Evolutionary conservation across 2,888 invertebrate genomes (phyloP), one percentile per base, ranked within the genome.

Genomic region (Leptinotarsa tumamoca): DNA sequence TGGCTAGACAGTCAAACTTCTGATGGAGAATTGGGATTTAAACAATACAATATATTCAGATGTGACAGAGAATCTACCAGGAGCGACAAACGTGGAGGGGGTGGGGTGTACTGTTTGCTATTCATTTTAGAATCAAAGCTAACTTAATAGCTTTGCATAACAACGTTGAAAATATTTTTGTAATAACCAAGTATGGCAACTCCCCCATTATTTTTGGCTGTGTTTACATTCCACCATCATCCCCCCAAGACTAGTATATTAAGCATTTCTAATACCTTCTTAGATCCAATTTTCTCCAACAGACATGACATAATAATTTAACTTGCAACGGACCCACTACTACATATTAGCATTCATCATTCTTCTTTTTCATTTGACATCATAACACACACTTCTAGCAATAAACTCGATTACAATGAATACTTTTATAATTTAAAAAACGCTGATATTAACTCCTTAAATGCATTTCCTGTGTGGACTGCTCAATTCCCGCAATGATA

Each of bases 181-280:
- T 68, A 17, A 51, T 52, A 21, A 68, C 68, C 21, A 27, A 68
- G 27, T 68, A 15, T 51, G 51, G 68, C 5, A 68, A 67, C 17
- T n/a, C 67, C 67, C 13, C 67, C 5, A 67, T 67, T 50, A 67
- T 67, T 67, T 50, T 67, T 67, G 67, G 67, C 51, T 67, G 50
- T 67, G 50, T 50, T 67, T 67, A 67, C 50, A 67, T 67, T 50
- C 67, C 67, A 67, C 67, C 67, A 67, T 67, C 67, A 18, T 67
- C 49, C 50, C 67, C 67, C 67, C 67, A 49, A 50, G 67, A 51
- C 50, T n/a, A 50, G 50, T 67, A 67, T 67, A 67, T 67, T 67
- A 67, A 18, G 17, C 49, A 67, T 18, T 67, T 23, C 23, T 23
- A 68, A 68, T 52, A 23, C 68, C 68, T 68, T 68, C 52, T 52